Base-by-base conservation (phyloP, 2,113 vertebrate genomes). In the Eretmochelys imbricata region DNA sequence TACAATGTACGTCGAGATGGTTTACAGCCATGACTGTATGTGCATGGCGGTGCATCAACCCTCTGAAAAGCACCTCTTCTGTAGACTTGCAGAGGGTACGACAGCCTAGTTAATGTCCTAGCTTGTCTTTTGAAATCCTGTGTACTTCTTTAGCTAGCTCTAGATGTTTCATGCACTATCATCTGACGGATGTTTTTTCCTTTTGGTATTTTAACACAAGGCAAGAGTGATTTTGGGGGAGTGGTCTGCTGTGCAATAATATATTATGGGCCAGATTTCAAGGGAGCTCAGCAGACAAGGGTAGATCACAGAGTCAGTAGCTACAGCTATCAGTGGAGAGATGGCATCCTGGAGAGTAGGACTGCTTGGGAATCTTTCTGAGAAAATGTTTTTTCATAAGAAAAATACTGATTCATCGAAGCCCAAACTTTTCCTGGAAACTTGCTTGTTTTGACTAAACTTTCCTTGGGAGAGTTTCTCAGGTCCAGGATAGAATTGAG, bases 251-350 rank as follows among this genome's bases (percentile, higher is more conserved):
- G n/a, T n/a, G 12, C 29, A 57, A 19, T 80, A 80, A 19, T n/a
- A 76, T 22, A 10, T 54, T 42, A 42, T 80, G 57, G 78, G 42
- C 29, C 78, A 80, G 27, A 24, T 88, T 75, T 87, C 75, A 20
- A 54, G 81, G 62, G 46, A 31, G 31, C 13, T 35, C 17, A 19
- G 62, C 14, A 42, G 72, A 46, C 20, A 42, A 75, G 22, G 72
- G 72, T 0, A 2, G 46, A 46, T 55, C 8, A 46, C 1, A 0
- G 38, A 88, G 93, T 49, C 27, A 79, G 62, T 89, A 80, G 8
- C n/a, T 0, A 50, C 46, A 24, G 5, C 17, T 1, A 5, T 90
- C 0, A 0, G 59, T 86, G 62, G 54, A 65, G 10, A 7, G n/a
- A 5, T 62, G 9, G 19, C 5, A 20, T 88, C 57, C n/a, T 9